Percentiles rank a stretch among this genome's conserved stretches.
phyloP scores from a whole-genome alignment of 2,888 invertebrate genomes.

The Strigamia crassipes region DNA sequence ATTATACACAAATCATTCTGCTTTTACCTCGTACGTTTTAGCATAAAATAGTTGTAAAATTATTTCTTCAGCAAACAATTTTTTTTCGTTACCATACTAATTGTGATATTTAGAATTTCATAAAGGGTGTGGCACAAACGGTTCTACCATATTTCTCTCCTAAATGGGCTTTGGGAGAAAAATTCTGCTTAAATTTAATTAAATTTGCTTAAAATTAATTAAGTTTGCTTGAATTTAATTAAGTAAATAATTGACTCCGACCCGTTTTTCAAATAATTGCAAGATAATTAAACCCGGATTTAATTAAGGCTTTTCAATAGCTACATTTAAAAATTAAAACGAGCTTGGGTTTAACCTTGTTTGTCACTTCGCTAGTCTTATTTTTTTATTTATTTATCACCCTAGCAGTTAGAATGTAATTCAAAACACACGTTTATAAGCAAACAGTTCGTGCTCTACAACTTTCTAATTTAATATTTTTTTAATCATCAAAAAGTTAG shows the following conservation, averaged over 20 bases:
- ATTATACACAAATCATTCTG: conserved; percentile 13
- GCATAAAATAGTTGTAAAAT: neutral
- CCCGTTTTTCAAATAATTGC: neutral
- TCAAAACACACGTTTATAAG: too few species aligned
- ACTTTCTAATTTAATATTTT: too few species aligned
- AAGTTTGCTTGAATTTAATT: neutral
- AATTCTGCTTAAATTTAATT: neutral
- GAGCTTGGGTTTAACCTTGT: too few species aligned
- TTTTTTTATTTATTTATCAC: too few species aligned
- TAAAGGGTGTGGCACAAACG: conserved; percentile 14
- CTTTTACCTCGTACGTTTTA: neutral
- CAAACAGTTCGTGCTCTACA: too few species aligned
- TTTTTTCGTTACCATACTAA: neutral
- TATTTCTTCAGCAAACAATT: neutral
- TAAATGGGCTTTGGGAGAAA: neutral
- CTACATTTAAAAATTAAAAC: too few species aligned
- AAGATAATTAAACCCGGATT: neutral
- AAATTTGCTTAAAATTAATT: too few species aligned
- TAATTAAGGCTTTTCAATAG: neutral
- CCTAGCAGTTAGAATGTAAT: too few species aligned
- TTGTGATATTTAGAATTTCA: conserved; percentile 17
- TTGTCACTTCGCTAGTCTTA: too few species aligned
- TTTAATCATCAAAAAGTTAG: too few species aligned
- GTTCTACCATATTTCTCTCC: neutral
- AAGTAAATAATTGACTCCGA: neutral